Base-by-base conservation (phyloP, 2,113 vertebrate genomes). In the Onychostoma macrolepis region DNA sequence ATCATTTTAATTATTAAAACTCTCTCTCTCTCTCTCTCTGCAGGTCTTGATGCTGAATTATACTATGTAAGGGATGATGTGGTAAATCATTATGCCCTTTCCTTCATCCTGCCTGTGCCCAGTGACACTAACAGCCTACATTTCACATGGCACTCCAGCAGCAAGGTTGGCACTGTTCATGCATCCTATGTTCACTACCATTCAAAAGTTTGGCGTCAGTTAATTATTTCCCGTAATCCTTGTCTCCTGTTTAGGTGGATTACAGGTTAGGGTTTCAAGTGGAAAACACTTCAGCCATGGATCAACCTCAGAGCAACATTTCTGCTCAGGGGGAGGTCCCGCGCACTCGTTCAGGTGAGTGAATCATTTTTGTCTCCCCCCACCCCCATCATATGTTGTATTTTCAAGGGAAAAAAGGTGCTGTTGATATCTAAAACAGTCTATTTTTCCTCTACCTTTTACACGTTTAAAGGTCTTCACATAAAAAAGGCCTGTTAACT, bases 1-100 rank as follows among this genome's bases (percentile, higher is more conserved):
- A n/a, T 50, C 41, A 24, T 45, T 5, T 21, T 30, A 28, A 26
- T 36, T 13, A n/a, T 45, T 58, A 9, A 50, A 3, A 13, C n/a
- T 50, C 10, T n/a, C 26, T 80, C 19, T 88, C 5, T 80, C 33
- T 69, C 17, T 67, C 48, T 65, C 24, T 88, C 28, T 89, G 30
- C 94, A 99, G 98, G 98, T 91, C 95, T 99, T 15, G 97, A 99
- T 90, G 98, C 98, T 67, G 98, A 99, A 93, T 93, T 99, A 83
- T 99, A 97, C 89, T 99, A 99, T 0, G 97, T 99, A 90, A 96
- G 98, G 88, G 97, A 99, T 67, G 97, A 97, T 78, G 95, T 98
- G 91, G 95, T 99, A 86, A 99, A 97, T 94, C 94, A 96, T 90
- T 97, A 97, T 0, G 98, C 98, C 0, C 94, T 99, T 26, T 98